Evolutionary conservation across 2,797 vertebrate species (phyloP).

Genomic region (Intellagama lesueurii): DNA sequence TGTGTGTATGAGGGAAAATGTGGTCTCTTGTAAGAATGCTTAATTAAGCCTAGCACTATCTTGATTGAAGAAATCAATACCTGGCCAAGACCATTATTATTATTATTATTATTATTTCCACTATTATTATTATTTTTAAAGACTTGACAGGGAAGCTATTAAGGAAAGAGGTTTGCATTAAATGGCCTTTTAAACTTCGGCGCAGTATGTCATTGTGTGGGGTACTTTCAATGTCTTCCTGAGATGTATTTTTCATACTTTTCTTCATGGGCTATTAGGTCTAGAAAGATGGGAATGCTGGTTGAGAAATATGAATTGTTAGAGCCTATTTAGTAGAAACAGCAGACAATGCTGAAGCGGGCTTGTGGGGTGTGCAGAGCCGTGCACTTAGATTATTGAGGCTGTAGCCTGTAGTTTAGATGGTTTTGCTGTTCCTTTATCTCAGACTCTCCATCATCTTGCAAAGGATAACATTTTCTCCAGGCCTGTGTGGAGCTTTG

Average conservation of each 20-base stretch:
- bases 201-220: slow-evolving; percentile 65
- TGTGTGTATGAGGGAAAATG: background rate
- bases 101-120: background rate
- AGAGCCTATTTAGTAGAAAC: slow-evolving; percentile 88
- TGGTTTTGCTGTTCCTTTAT: slow-evolving; percentile 31
- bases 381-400: slow-evolving; percentile 65
- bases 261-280: slow-evolving; percentile 88
- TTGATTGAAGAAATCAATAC: slow-evolving; percentile 44
- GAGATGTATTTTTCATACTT: slow-evolving; percentile 76
- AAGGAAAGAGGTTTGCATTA: slow-evolving; percentile 59
- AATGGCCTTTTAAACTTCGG: slow-evolving; percentile 72
- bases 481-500: slow-evolving; percentile 37
- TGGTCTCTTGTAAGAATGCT: slow-evolving; percentile 36
- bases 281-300: slow-evolving; percentile 87
- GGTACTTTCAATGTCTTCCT: slow-evolving; percentile 71
- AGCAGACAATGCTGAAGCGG: slow-evolving; percentile 66
- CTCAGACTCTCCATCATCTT: slow-evolving; percentile 35
- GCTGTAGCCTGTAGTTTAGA: slow-evolving; percentile 39
- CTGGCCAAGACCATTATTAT: slow-evolving; percentile 31
- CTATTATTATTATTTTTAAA: slow-evolving; percentile 5
- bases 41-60: slow-evolving; percentile 44
- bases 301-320: slow-evolving; percentile 88
- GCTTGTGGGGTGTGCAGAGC: slow-evolving; percentile 68
- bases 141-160: slow-evolving; percentile 45
- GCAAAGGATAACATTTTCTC: slow-evolving; percentile 46